These are phyloP conservation scores for Anolis carolinensis DNA, from an alignment of 2,113 vertebrate genomes.

Conservation along the genomic window DNA sequence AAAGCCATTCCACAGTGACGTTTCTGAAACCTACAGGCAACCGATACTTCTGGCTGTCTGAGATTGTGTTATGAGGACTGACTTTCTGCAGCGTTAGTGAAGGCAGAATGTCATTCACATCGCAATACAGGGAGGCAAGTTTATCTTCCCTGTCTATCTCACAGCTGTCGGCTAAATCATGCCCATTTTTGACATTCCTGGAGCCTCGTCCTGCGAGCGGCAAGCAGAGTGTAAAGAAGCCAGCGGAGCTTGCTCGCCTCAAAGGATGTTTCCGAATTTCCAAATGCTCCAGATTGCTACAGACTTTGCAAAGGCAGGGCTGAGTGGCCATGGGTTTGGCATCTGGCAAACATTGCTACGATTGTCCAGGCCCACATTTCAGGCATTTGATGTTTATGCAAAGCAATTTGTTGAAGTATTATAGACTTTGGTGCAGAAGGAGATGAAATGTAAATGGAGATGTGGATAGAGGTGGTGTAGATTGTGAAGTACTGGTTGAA, in stretches of 20 bases:
- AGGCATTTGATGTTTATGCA: constrained; percentile 11
- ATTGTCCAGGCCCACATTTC: background rate
- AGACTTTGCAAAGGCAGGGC: constrained; percentile 16
- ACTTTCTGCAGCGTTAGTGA: constrained; percentile 28
- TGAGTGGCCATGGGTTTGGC: constrained; percentile 13
- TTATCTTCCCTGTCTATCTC: constrained; percentile 47
- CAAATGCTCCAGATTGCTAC: background rate
- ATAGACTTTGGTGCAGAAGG: background rate
- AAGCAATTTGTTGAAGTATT: background rate
- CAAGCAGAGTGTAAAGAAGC: constrained; percentile 54
- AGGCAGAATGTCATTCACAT: constrained; percentile 44
- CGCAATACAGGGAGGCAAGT: constrained; percentile 34
- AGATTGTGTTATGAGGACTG: constrained; percentile 35
- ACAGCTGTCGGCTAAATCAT: constrained; percentile 46
- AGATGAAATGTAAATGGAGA: background rate
- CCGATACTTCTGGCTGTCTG: background rate
- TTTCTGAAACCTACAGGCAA: constrained; percentile 17
- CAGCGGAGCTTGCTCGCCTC: constrained; percentile 24
- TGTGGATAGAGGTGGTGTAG: too few relatives aligned
- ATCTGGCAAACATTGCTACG: background rate
- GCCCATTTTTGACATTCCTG: constrained; percentile 43
- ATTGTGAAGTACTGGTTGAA: too few relatives aligned
- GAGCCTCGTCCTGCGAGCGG: constrained; percentile 34
- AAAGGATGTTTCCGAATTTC: constrained; percentile 44
- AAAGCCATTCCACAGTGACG: constrained; percentile 10